phyloP scores from a whole-genome alignment of 2,113 vertebrate genomes.

The Bubo blakistoni region DNA sequence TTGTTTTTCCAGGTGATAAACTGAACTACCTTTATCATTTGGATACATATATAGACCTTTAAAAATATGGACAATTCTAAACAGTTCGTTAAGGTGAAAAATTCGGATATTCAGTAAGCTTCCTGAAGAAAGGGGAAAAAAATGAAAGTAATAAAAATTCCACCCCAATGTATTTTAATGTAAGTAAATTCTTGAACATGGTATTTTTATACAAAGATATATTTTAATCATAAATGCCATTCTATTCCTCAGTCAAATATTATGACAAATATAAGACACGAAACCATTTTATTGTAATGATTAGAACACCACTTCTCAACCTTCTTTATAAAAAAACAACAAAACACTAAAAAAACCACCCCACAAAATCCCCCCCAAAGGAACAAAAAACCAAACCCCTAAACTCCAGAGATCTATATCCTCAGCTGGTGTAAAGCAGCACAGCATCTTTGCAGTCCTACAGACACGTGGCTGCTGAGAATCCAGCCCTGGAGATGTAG shows the following conservation, averaged over 20 bases:
- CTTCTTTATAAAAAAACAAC: background rate
- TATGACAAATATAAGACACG: background rate
- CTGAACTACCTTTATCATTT: background rate
- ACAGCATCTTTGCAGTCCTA: background rate
- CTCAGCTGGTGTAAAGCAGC: background rate
- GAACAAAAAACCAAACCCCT: background rate
- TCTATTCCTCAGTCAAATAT: conserved; percentile 25
- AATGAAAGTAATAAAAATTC: background rate
- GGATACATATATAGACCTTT: background rate
- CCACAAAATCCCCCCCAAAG: background rate
- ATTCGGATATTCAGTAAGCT: background rate
- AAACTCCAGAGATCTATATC: background rate
- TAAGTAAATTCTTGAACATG: conserved; percentile 48
- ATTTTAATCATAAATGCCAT: conserved; percentile 39
- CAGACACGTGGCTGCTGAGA: background rate
- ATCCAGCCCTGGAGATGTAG: background rate
- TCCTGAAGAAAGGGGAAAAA: background rate
- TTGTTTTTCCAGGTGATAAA: background rate
- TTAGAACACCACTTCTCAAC: conserved; percentile 1
- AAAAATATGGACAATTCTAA: background rate
- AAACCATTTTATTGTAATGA: conserved; percentile 22
- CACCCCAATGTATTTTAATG: conserved; percentile 6
- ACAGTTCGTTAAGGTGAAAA: background rate
- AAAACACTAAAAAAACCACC: background rate
- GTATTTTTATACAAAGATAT: conserved; percentile 50